Evolutionary conservation across 2,888 invertebrate genomes (phyloP), one percentile per base, ranked within the genome.

Genomic region (Lymantria monacha): DNA sequence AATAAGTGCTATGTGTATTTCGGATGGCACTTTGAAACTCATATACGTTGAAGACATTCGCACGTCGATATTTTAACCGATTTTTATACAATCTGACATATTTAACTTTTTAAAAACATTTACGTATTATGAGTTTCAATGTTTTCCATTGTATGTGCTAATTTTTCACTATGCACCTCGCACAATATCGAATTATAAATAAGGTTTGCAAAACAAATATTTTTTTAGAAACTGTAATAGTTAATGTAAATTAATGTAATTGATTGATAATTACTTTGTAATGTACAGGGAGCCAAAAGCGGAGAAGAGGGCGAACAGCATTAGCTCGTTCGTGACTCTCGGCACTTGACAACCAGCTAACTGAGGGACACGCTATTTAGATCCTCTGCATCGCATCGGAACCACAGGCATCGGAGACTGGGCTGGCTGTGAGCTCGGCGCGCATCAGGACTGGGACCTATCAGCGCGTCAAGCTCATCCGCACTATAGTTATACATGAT

Each of bases 291-390:
- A 94, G 93, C 95, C 94, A 94, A 95, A 95, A 83, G 91, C 90
- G 95, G 95, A 95, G 95, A 95, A 95, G 95, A 95, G 95, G 94
- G 93, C 94, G 95, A 95, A 95, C 95, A 95, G 93, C 94, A 95
- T 95, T 95, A 95, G 93, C 89, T 94, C 95, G 88, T 95, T 93
- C 92, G 93, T 95, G 91, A 93, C 94, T 86, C 94, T 93, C 87
- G 93, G 93, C 91, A 93, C 93, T 93, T 93, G 93, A 94, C 93
- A 93, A 92, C 92, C 93, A 89, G 92, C 92, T 79, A 85, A 92
- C 84, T 91, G 88, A 91, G 88, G 87, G 81, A 80, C 81, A 85
- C 82, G 76, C 80, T 72, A 78, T 85, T 84, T 84, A 79, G 88
- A 85, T 86, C 88, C 89, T 81, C 78, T 75, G 74, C 74, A 75